Percentiles rank a stretch among this genome's conserved stretches.
phyloP scores from a whole-genome alignment of 2,888 invertebrate species.

The Ferrisia virgata region DNA sequence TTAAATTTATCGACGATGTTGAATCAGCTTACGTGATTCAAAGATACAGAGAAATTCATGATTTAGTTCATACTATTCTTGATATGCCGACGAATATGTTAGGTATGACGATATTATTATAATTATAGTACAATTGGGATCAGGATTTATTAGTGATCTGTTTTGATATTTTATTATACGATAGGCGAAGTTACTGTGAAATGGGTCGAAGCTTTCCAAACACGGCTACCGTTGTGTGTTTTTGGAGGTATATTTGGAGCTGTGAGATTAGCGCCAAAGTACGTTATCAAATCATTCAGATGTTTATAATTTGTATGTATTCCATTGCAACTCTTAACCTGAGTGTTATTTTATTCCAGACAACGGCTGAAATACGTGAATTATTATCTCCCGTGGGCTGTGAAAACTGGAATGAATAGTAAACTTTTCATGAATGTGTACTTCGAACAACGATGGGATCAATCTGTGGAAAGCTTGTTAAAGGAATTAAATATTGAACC shows the following conservation, averaged over 20 bases:
- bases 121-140: background rate
- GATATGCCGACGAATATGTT: conserved; percentile 94
- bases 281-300: conserved; percentile 50
- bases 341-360: conserved; percentile 53
- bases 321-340: background rate
- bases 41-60: conserved; percentile 94
- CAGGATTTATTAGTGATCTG: no score
- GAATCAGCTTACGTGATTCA: conserved; percentile 95
- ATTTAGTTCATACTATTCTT: conserved; percentile 85
- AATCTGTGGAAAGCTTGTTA: conserved; percentile 74
- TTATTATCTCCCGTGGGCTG: conserved; percentile 82
- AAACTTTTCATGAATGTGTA: conserved; percentile 82
- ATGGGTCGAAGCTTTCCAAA: conserved; percentile 97
- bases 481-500: conserved; percentile 73
- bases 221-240: conserved; percentile 91
- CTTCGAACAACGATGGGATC: conserved; percentile 93
- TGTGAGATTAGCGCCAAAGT: conserved; percentile 77
- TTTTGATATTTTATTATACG: no score
- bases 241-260: conserved; percentile 92
- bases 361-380: conserved; percentile 75
- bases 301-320: conserved; percentile 3
- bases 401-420: conserved; percentile 70
- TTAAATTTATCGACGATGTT: conserved; percentile 85
- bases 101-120: conserved; percentile 54
- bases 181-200: conserved; percentile 86